Evolutionary conservation across 2,113 vertebrate species (phyloP).

Genomic region (Vidua chalybeata): DNA sequence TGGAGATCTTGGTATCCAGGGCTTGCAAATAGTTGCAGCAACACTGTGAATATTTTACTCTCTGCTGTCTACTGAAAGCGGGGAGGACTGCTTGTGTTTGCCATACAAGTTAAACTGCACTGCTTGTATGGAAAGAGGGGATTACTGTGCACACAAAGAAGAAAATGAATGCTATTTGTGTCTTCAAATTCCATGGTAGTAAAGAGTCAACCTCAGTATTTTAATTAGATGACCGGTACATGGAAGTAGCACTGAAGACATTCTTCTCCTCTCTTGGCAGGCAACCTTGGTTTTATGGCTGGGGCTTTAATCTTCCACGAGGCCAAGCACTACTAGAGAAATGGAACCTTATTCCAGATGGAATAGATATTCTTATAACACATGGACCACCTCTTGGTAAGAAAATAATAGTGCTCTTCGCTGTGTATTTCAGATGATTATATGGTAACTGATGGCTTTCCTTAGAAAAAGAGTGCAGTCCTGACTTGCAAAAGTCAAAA

Average conservation of each 20-base stretch:
- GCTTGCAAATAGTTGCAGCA: not conserved
- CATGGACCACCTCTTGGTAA: conserved; percentile 96
- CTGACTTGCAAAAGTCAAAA: not conserved
- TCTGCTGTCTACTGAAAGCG: not conserved
- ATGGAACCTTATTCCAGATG: conserved; percentile 96
- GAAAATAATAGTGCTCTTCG: conserved; percentile 44
- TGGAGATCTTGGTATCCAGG: not conserved
- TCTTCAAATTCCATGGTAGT: not conserved
- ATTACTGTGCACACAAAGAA: not conserved
- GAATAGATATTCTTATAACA: conserved; percentile 92
- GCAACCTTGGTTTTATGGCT: conserved; percentile 98
- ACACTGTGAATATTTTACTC: not conserved
- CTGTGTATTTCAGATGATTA: conserved; percentile 16
- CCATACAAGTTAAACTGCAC: not conserved
- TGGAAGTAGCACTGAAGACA: conserved; percentile 55
- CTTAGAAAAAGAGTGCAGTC: not conserved
- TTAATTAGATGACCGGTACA: conserved; percentile 44
- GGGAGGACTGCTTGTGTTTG: not conserved
- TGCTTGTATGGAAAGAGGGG: not conserved
- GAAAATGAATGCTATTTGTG: conserved; percentile 28
- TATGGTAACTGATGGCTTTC: not conserved
- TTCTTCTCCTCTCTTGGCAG: conserved; percentile 70
- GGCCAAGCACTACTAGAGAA: conserved; percentile 97
- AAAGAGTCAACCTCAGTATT: not conserved
- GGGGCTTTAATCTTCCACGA: conserved; percentile 95